Base-by-base conservation (phyloP, 2,888 invertebrate species). In the Cephus nigrinus region DNA sequence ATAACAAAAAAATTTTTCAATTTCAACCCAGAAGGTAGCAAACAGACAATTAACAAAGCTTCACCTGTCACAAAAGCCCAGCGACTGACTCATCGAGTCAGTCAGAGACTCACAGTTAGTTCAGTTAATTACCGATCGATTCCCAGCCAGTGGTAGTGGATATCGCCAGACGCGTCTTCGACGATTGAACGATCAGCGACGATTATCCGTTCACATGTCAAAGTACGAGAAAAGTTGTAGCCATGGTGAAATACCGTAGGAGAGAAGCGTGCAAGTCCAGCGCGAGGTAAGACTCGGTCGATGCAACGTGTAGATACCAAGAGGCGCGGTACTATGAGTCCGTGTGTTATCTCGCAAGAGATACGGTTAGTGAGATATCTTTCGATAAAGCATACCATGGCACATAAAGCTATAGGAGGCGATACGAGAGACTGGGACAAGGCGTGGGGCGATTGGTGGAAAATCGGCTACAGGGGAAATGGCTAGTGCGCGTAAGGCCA, bases 351-450 rank as follows among this genome's bases (percentile, higher is more conserved):
- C 88, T 85, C 80, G 76, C 82, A 82, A 83, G 82, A 87, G 88
- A 88, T 88, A 88, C 82, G 86, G 81, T 55, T 80, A 5, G 55
- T 9, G 84, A 87, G 88, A 88, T 88, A 89, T 88, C 88, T 85
- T 82, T 76, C 82, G 88, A 88, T 88, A 88, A 89, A 83, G 71
- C 15, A 5, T 33, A 33, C 15, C 33, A 9, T 23, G 71, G 12
- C 9, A 55, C 23, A 55, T 55, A 2, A 23, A 55, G 55, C 55
- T 55, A 55, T 23, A 23, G 23, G 23, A 23, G 23, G 23, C 23
- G 55, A 23, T 23, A 55, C 2, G 55, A 55, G 23, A 55, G 55
- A 23, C 23, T 9, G 55, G 9, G 2, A 55, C 4, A 55, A 55
- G 23, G 55, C 55, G 55, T 55, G 55, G 2, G 9, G 5, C 5